A percentile compares a stretch with the other conserved stretches of the same genome.
Evolutionary conservation across 1,140 invertebrate species (phyloP).

Genomic region (Pygmarrhopalites habei): DNA sequence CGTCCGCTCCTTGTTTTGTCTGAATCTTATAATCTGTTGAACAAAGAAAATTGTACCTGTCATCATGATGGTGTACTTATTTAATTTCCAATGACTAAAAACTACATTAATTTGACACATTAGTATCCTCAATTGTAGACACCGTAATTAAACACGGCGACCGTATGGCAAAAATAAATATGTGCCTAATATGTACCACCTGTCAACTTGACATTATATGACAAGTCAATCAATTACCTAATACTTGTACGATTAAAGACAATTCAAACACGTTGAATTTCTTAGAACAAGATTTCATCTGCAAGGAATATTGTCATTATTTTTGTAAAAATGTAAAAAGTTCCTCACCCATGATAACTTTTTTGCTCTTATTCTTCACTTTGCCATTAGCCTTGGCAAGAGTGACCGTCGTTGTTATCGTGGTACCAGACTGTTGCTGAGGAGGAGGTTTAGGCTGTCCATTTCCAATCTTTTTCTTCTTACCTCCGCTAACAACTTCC

Average conservation of each 20-base stretch:
- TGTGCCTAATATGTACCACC: too few species aligned
- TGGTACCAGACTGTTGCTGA: neutral
- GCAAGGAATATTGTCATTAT: neutral
- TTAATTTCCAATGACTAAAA: too few species aligned
- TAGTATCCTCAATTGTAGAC: too few species aligned
- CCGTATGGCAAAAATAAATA: too few species aligned
- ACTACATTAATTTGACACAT: too few species aligned
- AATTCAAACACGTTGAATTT: too few species aligned
- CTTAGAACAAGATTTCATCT: neutral
- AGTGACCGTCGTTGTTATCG: neutral
- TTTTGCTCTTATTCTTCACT: neutral
- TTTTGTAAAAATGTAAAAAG: neutral
- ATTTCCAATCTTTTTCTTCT: slow-evolving; percentile 22
- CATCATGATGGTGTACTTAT: too few species aligned
- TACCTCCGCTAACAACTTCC: slow-evolving; percentile 30
- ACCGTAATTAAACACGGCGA: too few species aligned
- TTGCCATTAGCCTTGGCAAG: neutral
- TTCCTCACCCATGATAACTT: neutral
- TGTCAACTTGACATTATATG: too few species aligned
- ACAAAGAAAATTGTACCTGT: too few species aligned
- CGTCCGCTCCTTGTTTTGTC: neutral
- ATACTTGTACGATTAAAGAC: too few species aligned
- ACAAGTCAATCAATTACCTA: too few species aligned
- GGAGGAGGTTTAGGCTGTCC: neutral
- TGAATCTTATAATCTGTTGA: neutral